Conservation (phyloP, 2,888 invertebrate species). For the Ramazzottius varieornatus region DNA sequence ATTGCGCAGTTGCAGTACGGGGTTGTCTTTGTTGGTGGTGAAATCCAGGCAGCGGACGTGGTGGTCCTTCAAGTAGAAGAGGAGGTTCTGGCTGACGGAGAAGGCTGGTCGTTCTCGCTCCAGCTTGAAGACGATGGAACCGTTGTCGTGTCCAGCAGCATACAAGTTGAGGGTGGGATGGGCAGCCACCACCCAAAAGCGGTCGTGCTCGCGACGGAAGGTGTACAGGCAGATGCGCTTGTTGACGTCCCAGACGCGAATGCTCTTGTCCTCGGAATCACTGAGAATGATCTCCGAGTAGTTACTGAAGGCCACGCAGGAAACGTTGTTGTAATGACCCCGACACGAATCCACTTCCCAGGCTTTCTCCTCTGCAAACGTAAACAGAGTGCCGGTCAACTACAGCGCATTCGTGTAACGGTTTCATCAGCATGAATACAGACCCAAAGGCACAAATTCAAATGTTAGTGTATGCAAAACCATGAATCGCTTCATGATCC, state of each 20-base stretch:
- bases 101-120: conserved; percentile 88
- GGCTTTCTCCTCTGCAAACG: conserved; percentile 30
- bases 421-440: no score
- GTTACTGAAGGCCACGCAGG: conserved; percentile 86
- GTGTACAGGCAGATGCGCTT: conserved; percentile 71
- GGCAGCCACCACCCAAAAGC: conserved; percentile 85
- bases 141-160: conserved; percentile 42
- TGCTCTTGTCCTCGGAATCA: conserved; percentile 90
- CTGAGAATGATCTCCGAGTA: conserved; percentile 81
- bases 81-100: conserved; percentile 64
- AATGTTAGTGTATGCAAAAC: no score
- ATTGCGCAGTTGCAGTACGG: conserved; percentile 70
- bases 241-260: conserved; percentile 94
- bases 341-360: conserved; percentile 98
- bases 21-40: conserved; percentile 63
- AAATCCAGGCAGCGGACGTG: conserved; percentile 72
- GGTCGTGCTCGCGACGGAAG: conserved; percentile 65
- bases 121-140: conserved; percentile 23
- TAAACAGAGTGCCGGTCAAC: no score
- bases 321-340: conserved; percentile 99
- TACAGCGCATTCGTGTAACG: no score
- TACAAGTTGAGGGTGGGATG: conserved; percentile 86
- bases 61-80: conserved; percentile 85
- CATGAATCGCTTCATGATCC: no score
- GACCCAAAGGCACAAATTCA: no score